Evolutionary conservation across 2,797 vertebrate genomes (phyloP), one percentile per base, ranked within the genome.

Genomic region (Monodelphis domestica): DNA sequence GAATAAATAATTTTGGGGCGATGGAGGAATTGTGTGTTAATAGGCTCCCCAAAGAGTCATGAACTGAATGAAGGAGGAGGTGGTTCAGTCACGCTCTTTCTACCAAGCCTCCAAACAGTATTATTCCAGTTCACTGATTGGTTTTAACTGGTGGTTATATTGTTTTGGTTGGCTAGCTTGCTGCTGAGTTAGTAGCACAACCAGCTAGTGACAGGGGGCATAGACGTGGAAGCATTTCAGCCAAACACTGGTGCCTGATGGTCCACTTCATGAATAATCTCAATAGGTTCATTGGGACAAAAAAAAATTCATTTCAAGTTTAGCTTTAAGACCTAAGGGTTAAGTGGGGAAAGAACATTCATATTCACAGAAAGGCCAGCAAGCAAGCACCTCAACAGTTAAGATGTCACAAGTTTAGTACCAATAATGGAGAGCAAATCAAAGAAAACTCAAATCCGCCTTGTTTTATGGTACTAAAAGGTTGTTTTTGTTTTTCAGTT

Each of bases 311-410:
- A 59, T 92, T 70, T 84, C 33, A 38, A 9, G 2, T 91, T 95
- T 63, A 87, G 84, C 52, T 93, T 84, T 93, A 17, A 90, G 38
- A 30, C 21, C 12, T n/a, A n/a, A 28, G 50, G 33, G 17, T 50
- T 10, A 1, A 78, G 89, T 45, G 54, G 33, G 50, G 91, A 59
- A 89, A 87, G 21, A n/a, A n/a, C 5, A 11, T 29, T 6, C 14
- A 91, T 56, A 0, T 88, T 88, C 33, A 93, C 12, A 93, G 89
- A 95, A 93, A 89, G 59, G 88, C n/a, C 90, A 89, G 50, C 84
- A 91, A 88, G 53, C 53, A 2, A 1, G 1, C 12, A 12, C 52
- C 63, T 52, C 12, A 0, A 21, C 55, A 57, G 55, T 57, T 57
- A 29, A 11, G 28, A 15, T 55, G 26, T 24, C 28, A 57, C 26